Base-by-base conservation (phyloP, 53 echinoderm and acorn worm genomes). In the Stichopus horrens region DNA sequence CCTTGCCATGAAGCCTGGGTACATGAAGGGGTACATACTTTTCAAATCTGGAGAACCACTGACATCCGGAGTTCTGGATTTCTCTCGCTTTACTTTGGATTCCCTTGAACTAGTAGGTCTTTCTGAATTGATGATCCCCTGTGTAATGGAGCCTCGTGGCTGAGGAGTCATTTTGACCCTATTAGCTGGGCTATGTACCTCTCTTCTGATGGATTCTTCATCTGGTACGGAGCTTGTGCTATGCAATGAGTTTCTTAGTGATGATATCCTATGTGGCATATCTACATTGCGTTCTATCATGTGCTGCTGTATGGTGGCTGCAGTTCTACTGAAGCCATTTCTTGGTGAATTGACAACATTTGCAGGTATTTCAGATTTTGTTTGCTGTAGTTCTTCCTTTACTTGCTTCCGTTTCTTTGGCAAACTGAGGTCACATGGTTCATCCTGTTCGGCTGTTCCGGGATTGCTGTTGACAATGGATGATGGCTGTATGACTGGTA, bases 111-210 rank as follows among this genome's bases (percentile, higher is more conserved):
- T 86, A 18, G 83, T 58, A 7, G 67, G 79, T 37, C 60, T 66
- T 13, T 89, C 83, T 11, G 92, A 90, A 75, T 97, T 90, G 77
- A 97, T 97, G 59, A 97, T 93, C n/a, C 98, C 98, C 88, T 94
- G 98, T 75, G 95, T 97, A 54, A 97, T 97, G 73, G 98, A 97
- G 5, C 98, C 95, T n/a, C 98, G 91, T 53, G 98, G 91, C 52
- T 91, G 83, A 9, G 95, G 94, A 13, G 98, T 95, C 94, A 95
- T 97, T 89, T 97, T 97, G 13, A 94, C 94, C 58, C 89, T 89
- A 21, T 86, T 66, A 20, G 75, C 16, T 3, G 66, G 85, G 85
- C 81, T 56, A 11, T 56, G 71, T 20, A 71, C 71, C 18, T 71
- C 71, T 71, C 71, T 71, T 18, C 71, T 51, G 57, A 56, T 19